Evolutionary conservation across 2,797 vertebrate genomes (phyloP).

Genomic region (Enteromius radiatus): DNA sequence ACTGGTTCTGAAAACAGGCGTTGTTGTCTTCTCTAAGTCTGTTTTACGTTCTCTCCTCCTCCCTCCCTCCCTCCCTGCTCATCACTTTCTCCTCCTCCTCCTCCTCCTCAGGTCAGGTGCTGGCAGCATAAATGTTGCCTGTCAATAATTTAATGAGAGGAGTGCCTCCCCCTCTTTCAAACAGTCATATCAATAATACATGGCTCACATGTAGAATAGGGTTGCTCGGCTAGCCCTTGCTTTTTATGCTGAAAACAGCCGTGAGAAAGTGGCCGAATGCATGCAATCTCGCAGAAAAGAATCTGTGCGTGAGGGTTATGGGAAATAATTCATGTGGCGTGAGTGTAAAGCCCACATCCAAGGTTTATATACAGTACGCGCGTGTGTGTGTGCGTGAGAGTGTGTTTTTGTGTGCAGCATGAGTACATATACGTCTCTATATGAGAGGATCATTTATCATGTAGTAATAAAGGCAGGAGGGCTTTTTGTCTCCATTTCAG

Average conservation of each 20-base stretch:
- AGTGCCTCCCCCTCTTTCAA: constrained; percentile 66
- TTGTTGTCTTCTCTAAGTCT: background rate
- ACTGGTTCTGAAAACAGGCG: background rate
- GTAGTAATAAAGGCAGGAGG: constrained; percentile 21
- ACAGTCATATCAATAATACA: constrained; percentile 73
- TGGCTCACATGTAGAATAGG: constrained; percentile 27
- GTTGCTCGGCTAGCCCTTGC: constrained; percentile 1
- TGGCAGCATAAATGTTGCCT: constrained; percentile 71
- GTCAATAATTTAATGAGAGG: constrained; percentile 80
- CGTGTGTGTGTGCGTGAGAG: background rate
- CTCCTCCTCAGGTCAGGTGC: constrained; percentile 67
- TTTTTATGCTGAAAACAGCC: constrained; percentile 30
- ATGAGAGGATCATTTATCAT: constrained; percentile 21
- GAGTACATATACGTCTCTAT: constrained; percentile 38
- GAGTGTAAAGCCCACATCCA: background rate
- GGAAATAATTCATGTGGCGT: constrained; percentile 22
- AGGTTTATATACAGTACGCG: background rate
- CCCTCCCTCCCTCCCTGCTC: background rate
- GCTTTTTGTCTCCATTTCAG: constrained; percentile 46
- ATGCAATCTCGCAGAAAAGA: constrained; percentile 16
- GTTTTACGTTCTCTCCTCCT: background rate
- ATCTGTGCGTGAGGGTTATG: background rate
- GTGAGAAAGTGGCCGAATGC: constrained; percentile 24
- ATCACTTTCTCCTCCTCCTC: constrained; percentile 21
- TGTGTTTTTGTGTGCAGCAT: background rate